Base-by-base conservation (phyloP, 1,140 invertebrate genomes). In the Danaus melanippus region DNA sequence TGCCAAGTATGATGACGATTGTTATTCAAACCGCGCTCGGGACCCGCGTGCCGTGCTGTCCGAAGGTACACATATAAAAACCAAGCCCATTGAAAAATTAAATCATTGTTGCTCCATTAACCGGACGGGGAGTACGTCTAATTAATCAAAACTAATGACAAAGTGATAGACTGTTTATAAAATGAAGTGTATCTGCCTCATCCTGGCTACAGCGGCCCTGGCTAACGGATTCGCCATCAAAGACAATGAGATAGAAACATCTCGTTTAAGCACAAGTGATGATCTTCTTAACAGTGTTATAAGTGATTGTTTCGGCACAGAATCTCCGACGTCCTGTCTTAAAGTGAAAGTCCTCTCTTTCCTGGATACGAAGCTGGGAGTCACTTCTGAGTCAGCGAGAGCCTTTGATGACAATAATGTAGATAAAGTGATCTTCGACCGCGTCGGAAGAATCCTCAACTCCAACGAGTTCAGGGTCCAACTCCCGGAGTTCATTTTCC, bases 271-370 rank as follows among this genome's bases (percentile, higher is more conserved):
- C 57, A 88, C 82, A 58, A 90, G 90, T 73, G 90, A 92, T 62
- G 91, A 93, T 73, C 88, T 94, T 11, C 87, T 94, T 39, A 89
- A 90, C 10, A 90, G 89, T 65, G 92, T 94, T 52, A 84, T 94
- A 62, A 91, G 91, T 86, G 90, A 91, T 74, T 94, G 93, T 87
- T 90, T 91, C 66, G 88, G 89, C 60, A 87, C 89, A 10, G 89
- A 92, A 55, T 89, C 89, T 0, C 90, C 90, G 61, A 89, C 91
- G 63, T 87, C 89, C 49, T 95, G 93, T 66, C 84, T 94, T 45
- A 94, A 94, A 76, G 88, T 89, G 66, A 91, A 93, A 77, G 90
- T 94, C 50, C 83, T 95, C 8, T 89, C 88, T 46, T 94, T 92
- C 79, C 81, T 95, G 74, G 93, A 94, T 76, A 89, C 89, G 9